phyloP scores from a whole-genome alignment of 2,888 invertebrate genomes.

The Odontomyia ornata region DNA sequence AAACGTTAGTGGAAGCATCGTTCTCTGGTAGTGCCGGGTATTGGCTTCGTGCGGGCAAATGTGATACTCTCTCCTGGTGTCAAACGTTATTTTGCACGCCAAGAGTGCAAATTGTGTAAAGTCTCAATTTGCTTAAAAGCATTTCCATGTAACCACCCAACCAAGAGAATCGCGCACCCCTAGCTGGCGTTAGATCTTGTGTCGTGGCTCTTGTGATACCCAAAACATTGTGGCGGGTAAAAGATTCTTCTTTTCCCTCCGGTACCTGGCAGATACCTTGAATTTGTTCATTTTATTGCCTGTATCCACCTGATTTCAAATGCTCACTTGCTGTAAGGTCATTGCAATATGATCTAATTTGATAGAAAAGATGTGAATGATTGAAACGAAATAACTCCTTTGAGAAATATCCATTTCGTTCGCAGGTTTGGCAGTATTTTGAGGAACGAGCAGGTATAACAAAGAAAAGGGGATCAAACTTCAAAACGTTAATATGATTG shows the following conservation, averaged over 20 bases:
- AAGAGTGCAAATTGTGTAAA: constrained; percentile 36
- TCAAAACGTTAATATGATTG: too few relatives aligned
- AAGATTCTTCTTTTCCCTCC: constrained; percentile 17
- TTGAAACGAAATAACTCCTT: too few relatives aligned
- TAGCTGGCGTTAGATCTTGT: not conserved
- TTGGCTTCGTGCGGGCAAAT: constrained; percentile 16
- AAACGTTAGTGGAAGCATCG: constrained; percentile 1
- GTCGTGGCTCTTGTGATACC: not conserved
- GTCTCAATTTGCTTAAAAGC: constrained; percentile 43
- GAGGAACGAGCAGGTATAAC: too few relatives aligned
- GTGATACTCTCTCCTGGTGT: constrained; percentile 18
- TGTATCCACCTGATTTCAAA: not conserved
- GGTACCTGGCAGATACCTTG: not conserved
- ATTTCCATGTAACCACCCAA: constrained; percentile 24
- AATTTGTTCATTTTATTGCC: constrained; percentile 4
- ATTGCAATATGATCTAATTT: constrained; percentile 10
- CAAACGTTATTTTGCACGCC: constrained; percentile 35
- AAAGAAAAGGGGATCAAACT: too few relatives aligned
- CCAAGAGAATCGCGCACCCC: constrained; percentile 11
- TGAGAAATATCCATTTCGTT: too few relatives aligned
- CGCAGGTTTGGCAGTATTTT: too few relatives aligned
- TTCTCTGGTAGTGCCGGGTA: not conserved
- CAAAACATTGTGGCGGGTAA: constrained; percentile 15
- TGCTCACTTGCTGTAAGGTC: not conserved
- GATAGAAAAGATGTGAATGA: not conserved